These are phyloP conservation scores for Xenopus laevis DNA, from an alignment of 2,113 vertebrate genomes.

Conservation along the genomic window DNA sequence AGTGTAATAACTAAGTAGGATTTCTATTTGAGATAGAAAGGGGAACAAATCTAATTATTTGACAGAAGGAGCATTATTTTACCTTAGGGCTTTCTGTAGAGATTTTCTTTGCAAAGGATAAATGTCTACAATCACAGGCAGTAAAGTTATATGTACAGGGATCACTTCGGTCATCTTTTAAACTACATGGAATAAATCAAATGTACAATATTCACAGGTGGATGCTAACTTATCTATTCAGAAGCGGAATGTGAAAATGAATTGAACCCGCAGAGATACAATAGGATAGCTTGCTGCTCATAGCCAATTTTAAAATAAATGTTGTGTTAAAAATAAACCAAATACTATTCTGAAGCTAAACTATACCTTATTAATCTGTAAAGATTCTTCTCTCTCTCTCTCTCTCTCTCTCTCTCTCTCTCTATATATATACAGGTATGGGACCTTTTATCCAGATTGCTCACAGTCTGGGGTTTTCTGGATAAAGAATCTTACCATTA, in stretches of 20 bases:
- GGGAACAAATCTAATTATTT: slow-evolving; percentile 33
- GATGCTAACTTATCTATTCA: slow-evolving; percentile 16
- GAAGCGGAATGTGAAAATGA: slow-evolving; percentile 30
- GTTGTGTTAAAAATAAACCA: too few species aligned
- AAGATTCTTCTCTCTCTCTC: too few species aligned
- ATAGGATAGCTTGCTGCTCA: background rate
- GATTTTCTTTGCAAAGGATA: slow-evolving; percentile 41
- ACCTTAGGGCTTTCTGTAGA: background rate
- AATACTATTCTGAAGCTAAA: too few species aligned
- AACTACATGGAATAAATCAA: slow-evolving; percentile 26
- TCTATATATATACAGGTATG: too few species aligned
- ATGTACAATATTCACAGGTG: slow-evolving; percentile 25
- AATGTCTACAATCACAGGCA: slow-evolving; percentile 13
- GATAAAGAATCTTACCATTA: too few species aligned
- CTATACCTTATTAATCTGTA: too few species aligned
- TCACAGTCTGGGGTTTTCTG: too few species aligned
- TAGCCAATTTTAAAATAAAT: too few species aligned
- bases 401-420: too few species aligned
- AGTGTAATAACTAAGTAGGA: slow-evolving; percentile 20
- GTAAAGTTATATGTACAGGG: slow-evolving; percentile 38
- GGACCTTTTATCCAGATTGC: too few species aligned
- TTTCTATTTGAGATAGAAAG: background rate
- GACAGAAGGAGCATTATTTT: slow-evolving; percentile 18
- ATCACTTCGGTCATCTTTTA: slow-evolving; percentile 1
- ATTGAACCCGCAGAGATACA: slow-evolving; percentile 10